Percentiles rank a stretch among this genome's conserved stretches.
Conservation (phyloP, 2,888 invertebrate genomes). For the Archaeoteleia sp. region DNA sequence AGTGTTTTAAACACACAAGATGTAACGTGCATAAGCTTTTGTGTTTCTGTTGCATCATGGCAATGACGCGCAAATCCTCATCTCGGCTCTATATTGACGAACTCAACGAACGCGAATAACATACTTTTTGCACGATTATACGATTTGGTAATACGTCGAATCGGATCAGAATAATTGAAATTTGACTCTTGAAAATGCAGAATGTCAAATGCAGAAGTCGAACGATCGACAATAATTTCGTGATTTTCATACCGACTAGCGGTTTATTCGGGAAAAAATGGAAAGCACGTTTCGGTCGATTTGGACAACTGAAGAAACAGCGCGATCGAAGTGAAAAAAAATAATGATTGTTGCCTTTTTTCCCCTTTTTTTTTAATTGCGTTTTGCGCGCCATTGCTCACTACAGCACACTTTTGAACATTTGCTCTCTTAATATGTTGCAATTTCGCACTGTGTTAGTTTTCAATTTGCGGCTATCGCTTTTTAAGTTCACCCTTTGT, state of each 20-base stretch:
- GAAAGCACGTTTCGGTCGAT: no score
- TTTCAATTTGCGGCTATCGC: constrained; percentile 41
- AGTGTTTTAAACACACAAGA: constrained; percentile 57
- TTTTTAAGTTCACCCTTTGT: constrained; percentile 40
- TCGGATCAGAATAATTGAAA: no score
- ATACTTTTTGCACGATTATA: no score
- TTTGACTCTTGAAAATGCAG: no score
- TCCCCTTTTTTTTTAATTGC: constrained; percentile 4
- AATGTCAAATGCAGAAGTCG: no score
- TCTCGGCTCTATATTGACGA: constrained; percentile 13
- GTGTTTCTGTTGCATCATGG: constrained; percentile 38
- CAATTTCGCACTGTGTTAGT: constrained; percentile 44
- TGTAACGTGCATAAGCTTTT: constrained; percentile 51
- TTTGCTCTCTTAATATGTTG: constrained; percentile 29
- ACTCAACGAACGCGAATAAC: no score
- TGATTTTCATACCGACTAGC: no score
- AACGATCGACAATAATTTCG: no score
- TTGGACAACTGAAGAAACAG: no score
- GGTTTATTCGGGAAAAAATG: no score
- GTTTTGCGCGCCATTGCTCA: constrained; percentile 37
- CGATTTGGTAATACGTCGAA: no score
- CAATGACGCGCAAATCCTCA: constrained; percentile 38
- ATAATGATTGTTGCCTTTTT: constrained; percentile 5
- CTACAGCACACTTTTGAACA: constrained; percentile 20
- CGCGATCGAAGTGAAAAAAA: no score